Base-by-base conservation (phyloP, 2,888 invertebrate genomes). In the Tachina fera region DNA sequence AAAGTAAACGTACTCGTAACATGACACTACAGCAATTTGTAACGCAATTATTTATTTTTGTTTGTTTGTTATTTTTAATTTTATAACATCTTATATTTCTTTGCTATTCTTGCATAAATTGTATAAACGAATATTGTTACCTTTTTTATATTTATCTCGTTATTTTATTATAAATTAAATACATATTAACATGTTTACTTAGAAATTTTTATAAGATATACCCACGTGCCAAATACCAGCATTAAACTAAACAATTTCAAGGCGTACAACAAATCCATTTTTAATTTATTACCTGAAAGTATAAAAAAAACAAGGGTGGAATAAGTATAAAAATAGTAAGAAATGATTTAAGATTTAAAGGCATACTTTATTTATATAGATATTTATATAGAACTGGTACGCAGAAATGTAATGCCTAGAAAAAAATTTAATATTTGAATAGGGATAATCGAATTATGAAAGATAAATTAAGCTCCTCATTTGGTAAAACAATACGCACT, bases 231-330 rank as follows among this genome's bases (percentile, higher is more conserved):
- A 75, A 51, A n/a, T 68, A 14, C 19, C 13, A 58, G 10, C 56
- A 68, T 19, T 39, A 45, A 51, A 45, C n/a, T 16, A 65, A 53
- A 58, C 22, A 77, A 56, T 31, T 14, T 10, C 77, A 58, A 39
- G 8, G 9, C n/a, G 58, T 13, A 47, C 14, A 31, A 58, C 16
- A 67, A 58, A 22, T 47, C 39, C 58, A 67, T 58, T 58, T 47
- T 16, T 1, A 19, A 68, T 60, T n/a, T 60, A 68, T 77, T 68
- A 77, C 77, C 77, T 77, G 16, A 68, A 77, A 68, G 49, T 22
- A 56, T 43, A 63, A 43, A 2, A 76, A 43, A 45, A 53, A 41
- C 9, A 63, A n/a, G 19, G 45, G 0, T 31, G 11, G 14, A 58
- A 72, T 60, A 60, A 22, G 13, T 19, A 41, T 60, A 43, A 16